Base-by-base conservation (phyloP, 2,113 vertebrate genomes). In the Siniperca chuatsi region DNA sequence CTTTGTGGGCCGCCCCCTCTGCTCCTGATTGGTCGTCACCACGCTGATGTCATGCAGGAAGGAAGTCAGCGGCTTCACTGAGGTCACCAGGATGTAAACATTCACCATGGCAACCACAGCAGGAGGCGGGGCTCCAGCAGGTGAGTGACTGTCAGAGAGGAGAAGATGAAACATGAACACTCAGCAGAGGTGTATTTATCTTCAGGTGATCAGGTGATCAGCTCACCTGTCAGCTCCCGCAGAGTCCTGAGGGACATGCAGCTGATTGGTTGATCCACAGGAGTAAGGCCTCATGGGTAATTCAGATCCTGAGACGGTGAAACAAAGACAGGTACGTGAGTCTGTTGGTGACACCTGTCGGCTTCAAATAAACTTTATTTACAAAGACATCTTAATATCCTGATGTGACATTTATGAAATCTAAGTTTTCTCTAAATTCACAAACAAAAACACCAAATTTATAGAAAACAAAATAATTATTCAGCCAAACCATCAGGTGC, bases 31-130 rank as follows among this genome's bases (percentile, higher is more conserved):
- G 79, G 95, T 92, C 88, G 89, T 97, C 83, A 97, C 96, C 10
- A 95, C 92, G 55, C 93, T 94, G 1, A 94, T 95, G 73, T 96
- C 96, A 90, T 99, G 97, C 92, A 99, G 93, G 88, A 99, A 99
- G 6, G 97, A 97, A 2, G 96, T 95, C 62, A 99, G 89, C 0
- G 98, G 98, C 40, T 90, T 95, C 83, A 96, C 85, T 7, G 98
- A 99, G n/a, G 98, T 98, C 78, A 99, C 96, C 77, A 99, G 89
- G 33, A 98, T 95, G 6, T 97, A 98, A 0, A 96, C 96, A 90
- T 97, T 97, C 79, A 99, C 94, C 88, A 96, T 95, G 88, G 97
- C 95, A 86, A 96, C 95, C 23, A 97, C 71, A 44, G 92, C 95
- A 78, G 95, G 93, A 44, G 93, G 90, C 44, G 85, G 20, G 0